These are phyloP conservation scores for Bombus cullumanus DNA, from an alignment of 1,140 invertebrate species.

Conservation along the genomic window DNA sequence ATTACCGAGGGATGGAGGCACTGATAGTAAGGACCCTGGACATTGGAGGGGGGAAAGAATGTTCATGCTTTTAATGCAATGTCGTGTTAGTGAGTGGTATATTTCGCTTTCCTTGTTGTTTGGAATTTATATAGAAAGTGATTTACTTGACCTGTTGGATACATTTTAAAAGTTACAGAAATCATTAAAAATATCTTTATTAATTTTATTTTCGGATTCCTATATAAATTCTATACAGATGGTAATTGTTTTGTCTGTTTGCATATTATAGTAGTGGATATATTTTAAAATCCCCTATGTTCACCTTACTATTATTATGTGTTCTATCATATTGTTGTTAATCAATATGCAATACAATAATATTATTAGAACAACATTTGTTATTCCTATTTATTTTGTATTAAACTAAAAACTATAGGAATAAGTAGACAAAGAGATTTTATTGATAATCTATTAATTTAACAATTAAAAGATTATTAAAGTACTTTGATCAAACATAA, in stretches of 20 bases:
- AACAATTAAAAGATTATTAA: neutral
- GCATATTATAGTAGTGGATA: neutral
- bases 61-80: slow-evolving; percentile 43
- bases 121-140: slow-evolving; percentile 6
- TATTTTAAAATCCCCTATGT: neutral
- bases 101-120: slow-evolving; percentile 14
- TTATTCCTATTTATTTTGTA: neutral
- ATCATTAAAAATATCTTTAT: neutral
- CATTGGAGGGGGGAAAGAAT: slow-evolving; percentile 38
- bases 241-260: slow-evolving; percentile 48
- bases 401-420: neutral
- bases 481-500: neutral
- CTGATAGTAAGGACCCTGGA: slow-evolving; percentile 22
- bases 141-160: neutral
- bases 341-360: slow-evolving; percentile 2
- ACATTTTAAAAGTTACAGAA: neutral
- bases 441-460: neutral
- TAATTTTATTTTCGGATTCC: neutral
- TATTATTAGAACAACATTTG: neutral
- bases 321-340: neutral
- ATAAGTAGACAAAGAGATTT: neutral
- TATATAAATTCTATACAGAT: slow-evolving; percentile 2
- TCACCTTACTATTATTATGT: neutral
- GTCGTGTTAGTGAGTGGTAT: slow-evolving; percentile 39
- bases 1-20: slow-evolving; percentile 50